phyloP scores from a whole-genome alignment of 2,113 vertebrate genomes.

The Chionis minor region DNA sequence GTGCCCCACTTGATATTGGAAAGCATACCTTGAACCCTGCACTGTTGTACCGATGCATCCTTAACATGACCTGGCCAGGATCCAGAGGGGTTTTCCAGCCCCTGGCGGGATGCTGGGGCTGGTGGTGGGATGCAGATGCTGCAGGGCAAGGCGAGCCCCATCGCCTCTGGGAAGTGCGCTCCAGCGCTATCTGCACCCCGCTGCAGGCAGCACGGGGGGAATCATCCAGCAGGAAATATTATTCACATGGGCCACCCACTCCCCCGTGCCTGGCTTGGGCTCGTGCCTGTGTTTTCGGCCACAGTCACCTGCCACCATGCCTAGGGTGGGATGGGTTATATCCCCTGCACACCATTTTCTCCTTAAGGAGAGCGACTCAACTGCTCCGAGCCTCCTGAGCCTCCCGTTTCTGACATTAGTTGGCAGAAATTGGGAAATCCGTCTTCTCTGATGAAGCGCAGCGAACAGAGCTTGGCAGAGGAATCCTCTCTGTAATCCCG shows the following conservation, averaged over 20 bases:
- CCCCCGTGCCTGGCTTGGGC: not conserved
- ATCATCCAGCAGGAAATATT: not conserved
- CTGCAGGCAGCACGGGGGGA: not conserved
- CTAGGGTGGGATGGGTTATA: not conserved
- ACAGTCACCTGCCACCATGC: not conserved
- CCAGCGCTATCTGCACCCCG: fast-evolving
- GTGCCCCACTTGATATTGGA: not conserved
- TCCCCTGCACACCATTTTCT: not conserved
- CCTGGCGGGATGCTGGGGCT: not conserved
- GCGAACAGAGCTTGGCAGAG: not conserved
- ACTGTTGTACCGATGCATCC: not conserved
- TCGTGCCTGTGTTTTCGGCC: not conserved
- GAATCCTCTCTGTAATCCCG: not conserved
- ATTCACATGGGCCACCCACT: not conserved
- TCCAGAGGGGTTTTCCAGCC: not conserved
- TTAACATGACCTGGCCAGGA: not conserved
- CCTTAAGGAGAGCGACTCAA: not conserved
- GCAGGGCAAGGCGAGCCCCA: not conserved
- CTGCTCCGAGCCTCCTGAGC: not conserved
- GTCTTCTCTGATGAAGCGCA: not conserved
- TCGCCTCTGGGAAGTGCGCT: not conserved
- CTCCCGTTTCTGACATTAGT: not conserved
- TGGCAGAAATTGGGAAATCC: not conserved
- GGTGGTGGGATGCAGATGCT: not conserved
- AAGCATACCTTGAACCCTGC: not conserved